phyloP scores from a whole-genome alignment of 2,797 vertebrate species.

The Sebastes aleutianus region DNA sequence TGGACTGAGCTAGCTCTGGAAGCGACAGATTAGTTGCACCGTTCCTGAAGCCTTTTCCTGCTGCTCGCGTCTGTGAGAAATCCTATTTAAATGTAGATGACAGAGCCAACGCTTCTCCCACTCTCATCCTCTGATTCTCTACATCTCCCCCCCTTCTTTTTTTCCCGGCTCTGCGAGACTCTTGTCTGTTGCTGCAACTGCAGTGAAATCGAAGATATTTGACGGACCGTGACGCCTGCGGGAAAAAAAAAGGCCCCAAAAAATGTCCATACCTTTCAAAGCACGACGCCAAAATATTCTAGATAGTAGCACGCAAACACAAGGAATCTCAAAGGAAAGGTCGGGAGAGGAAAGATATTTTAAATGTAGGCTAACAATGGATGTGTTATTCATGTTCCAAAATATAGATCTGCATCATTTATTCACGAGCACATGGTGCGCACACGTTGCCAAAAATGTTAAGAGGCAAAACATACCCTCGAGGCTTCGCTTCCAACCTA shows the following conservation, averaged over 20 bases:
- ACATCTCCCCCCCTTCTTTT: background rate
- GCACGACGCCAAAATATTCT: background rate
- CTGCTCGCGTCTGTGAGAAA: constrained; percentile 25
- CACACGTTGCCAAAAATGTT: background rate
- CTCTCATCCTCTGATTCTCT: constrained; percentile 22
- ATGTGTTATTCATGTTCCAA: constrained; percentile 44
- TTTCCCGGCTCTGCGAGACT: background rate
- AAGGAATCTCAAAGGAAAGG: background rate
- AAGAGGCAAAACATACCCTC: constrained; percentile 36
- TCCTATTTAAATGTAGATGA: constrained; percentile 63
- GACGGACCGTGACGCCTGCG: constrained; percentile 27
- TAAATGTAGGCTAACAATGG: constrained; percentile 14
- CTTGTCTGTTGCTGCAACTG: constrained; percentile 48
- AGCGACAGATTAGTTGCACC: constrained; percentile 5
- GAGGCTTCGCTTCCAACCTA: constrained; percentile 35
- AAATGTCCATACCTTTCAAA: background rate
- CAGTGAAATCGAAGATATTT: constrained; percentile 56
- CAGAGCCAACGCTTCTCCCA: constrained; percentile 32
- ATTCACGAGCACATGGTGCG: constrained; percentile 11
- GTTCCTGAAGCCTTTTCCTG: background rate
- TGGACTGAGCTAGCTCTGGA: background rate
- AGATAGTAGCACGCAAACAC: background rate
- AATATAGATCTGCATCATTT: constrained; percentile 32
- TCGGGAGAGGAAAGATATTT: constrained; percentile 8
- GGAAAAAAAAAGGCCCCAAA: background rate